Percentiles rank a stretch among this genome's conserved stretches.
phyloP scores from a whole-genome alignment of 2,797 vertebrate species.

The Tauraco hartlaubi region DNA sequence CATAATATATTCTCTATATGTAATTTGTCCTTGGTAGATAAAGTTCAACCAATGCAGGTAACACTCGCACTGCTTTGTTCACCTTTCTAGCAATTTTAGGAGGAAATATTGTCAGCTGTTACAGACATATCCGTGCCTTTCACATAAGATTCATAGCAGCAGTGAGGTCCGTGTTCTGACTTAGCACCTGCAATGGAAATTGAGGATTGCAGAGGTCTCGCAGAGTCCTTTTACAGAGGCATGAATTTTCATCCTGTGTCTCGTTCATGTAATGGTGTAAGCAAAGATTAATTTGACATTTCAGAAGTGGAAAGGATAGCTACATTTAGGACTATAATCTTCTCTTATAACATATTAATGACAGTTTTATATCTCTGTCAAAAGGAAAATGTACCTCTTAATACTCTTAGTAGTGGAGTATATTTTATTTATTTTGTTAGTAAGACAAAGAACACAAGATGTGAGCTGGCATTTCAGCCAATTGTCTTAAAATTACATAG shows the following conservation, averaged over 20 bases:
- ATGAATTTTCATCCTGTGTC: slow-evolving; percentile 33
- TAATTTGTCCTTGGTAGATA: neutral
- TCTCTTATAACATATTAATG: slow-evolving; percentile 54
- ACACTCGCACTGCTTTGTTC: neutral
- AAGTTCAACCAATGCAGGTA: neutral
- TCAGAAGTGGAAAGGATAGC: slow-evolving; percentile 38
- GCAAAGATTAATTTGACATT: slow-evolving; percentile 58
- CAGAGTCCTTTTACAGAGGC: neutral
- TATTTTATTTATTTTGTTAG: slow-evolving; percentile 63
- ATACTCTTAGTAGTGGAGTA: neutral
- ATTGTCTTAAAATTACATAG: slow-evolving; percentile 33
- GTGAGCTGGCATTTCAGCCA: slow-evolving; percentile 16
- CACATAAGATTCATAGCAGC: neutral
- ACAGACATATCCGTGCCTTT: neutral
- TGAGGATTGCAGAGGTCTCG: neutral
- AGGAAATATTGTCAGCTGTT: neutral
- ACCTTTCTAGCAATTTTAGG: neutral
- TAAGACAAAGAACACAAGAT: slow-evolving; percentile 3
- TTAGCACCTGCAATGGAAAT: neutral
- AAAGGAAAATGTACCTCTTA: slow-evolving; percentile 42
- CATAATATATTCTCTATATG: neutral
- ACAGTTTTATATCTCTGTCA: slow-evolving; percentile 54
- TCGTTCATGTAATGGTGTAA: slow-evolving; percentile 53
- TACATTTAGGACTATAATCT: slow-evolving; percentile 52
- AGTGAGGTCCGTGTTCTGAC: neutral